Conservation (phyloP, 2,797 vertebrate genomes). For the Lerista edwardsae region DNA sequence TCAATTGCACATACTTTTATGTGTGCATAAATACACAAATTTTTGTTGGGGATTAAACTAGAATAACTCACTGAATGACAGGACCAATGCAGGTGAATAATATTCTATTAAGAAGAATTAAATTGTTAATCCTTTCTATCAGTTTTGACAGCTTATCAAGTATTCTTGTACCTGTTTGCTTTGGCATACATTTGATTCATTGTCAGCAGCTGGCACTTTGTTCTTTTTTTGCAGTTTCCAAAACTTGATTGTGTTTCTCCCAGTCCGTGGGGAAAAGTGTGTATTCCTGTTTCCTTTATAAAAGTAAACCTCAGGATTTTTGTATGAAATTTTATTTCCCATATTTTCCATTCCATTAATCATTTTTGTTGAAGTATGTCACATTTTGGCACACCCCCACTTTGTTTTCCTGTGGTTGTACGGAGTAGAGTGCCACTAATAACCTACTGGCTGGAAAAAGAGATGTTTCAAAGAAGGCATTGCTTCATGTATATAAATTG, state of each 20-base stretch:
- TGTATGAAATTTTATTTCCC: conserved; percentile 78
- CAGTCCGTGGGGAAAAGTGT: conserved; percentile 74
- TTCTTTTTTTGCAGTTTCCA: conserved; percentile 75
- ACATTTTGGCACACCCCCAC: conserved; percentile 65
- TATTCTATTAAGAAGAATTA: conserved; percentile 75
- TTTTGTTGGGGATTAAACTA: background rate
- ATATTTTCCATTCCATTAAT: conserved; percentile 76
- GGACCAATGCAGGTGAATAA: conserved; percentile 69
- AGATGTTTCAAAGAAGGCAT: conserved; percentile 44
- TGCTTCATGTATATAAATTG: conserved; percentile 48
- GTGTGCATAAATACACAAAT: background rate
- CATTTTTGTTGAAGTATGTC: conserved; percentile 73
- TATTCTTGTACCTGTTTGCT: conserved; percentile 79
- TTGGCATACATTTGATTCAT: conserved; percentile 69
- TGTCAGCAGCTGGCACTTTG: conserved; percentile 70
- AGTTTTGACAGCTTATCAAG: conserved; percentile 81
- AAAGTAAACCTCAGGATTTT: conserved; percentile 75
- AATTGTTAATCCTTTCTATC: conserved; percentile 56
- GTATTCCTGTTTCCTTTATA: conserved; percentile 77
- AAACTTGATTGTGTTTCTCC: conserved; percentile 73
- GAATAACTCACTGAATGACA: conserved; percentile 65
- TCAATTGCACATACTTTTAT: no score
- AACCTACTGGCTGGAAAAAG: conserved; percentile 62
- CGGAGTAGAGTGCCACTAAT: conserved; percentile 71
- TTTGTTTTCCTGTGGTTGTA: conserved; percentile 71